A percentile compares a stretch with the other conserved stretches of the same genome.
Conservation (phyloP, 2,797 vertebrate genomes). For the Halcyon leucocephala region DNA sequence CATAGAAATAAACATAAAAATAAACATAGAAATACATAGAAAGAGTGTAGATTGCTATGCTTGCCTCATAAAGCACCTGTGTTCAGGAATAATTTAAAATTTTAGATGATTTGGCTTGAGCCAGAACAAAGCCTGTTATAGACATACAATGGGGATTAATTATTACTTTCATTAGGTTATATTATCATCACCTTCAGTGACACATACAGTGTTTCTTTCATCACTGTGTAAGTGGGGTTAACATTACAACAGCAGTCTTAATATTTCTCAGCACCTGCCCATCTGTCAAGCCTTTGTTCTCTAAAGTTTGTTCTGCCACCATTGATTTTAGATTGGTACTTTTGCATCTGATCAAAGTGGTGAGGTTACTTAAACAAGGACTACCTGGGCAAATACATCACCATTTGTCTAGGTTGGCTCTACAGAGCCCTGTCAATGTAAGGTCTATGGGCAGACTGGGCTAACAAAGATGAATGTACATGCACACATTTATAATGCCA, state of each 20-base stretch:
- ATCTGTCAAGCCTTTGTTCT: constrained; percentile 25
- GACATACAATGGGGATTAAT: background rate
- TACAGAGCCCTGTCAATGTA: background rate
- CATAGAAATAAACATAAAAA: no score
- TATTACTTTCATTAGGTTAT: constrained; percentile 16
- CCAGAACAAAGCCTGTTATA: background rate
- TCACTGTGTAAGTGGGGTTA: background rate
- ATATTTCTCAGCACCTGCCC: constrained; percentile 43
- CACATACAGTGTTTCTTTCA: constrained; percentile 26
- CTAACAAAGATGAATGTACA: constrained; percentile 5
- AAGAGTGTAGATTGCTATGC: background rate
- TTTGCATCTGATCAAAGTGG: constrained; percentile 28
- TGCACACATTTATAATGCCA: constrained; percentile 2
- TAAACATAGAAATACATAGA: no score
- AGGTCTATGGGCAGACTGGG: background rate
- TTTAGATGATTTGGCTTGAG: background rate
- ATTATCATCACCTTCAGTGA: constrained; percentile 49
- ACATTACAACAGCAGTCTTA: background rate
- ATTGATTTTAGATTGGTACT: background rate
- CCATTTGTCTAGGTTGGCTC: background rate
- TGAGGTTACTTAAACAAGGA: background rate
- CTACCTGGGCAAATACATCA: background rate
- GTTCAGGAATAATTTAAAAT: background rate
- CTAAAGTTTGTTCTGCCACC: background rate
- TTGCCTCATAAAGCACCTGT: background rate